Evolutionary conservation across 2,888 invertebrate genomes (phyloP).

Genomic region (Acanthosepion esculentum): DNA sequence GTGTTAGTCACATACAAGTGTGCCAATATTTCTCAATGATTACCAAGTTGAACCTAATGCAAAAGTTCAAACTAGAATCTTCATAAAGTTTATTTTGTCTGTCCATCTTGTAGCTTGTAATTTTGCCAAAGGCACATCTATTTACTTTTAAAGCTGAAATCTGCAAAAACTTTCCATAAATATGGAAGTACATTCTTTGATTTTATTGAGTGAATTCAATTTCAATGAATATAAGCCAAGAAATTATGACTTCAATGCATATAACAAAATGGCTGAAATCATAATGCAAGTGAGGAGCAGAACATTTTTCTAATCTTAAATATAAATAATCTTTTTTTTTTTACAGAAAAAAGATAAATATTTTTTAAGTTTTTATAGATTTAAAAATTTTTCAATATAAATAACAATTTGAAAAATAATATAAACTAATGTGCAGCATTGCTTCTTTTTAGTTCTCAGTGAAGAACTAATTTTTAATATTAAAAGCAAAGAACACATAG

Average conservation of each 20-base stretch:
- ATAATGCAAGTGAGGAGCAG: not conserved
- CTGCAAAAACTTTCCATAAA: not conserved
- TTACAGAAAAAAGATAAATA: not conserved
- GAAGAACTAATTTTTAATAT: not conserved
- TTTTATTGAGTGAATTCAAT: not conserved
- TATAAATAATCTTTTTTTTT: not conserved
- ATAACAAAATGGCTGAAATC: not conserved
- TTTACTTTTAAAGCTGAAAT: not conserved
- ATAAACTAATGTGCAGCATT: no score
- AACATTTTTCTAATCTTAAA: not conserved
- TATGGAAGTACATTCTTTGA: not conserved
- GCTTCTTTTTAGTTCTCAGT: not conserved
- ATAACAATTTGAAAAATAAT: no score
- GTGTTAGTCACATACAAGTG: not conserved
- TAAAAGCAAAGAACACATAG: no score
- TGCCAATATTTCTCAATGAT: not conserved
- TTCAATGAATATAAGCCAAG: not conserved
- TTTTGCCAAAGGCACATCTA: not conserved
- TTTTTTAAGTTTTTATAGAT: no score
- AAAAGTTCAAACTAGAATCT: not conserved
- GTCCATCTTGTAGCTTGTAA: not conserved
- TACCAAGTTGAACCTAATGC: not conserved
- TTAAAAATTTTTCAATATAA: no score
- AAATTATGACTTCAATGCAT: not conserved
- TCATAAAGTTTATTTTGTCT: not conserved